Base-by-base conservation (phyloP, 2,113 vertebrate genomes). In the Syngnathus typhle region DNA sequence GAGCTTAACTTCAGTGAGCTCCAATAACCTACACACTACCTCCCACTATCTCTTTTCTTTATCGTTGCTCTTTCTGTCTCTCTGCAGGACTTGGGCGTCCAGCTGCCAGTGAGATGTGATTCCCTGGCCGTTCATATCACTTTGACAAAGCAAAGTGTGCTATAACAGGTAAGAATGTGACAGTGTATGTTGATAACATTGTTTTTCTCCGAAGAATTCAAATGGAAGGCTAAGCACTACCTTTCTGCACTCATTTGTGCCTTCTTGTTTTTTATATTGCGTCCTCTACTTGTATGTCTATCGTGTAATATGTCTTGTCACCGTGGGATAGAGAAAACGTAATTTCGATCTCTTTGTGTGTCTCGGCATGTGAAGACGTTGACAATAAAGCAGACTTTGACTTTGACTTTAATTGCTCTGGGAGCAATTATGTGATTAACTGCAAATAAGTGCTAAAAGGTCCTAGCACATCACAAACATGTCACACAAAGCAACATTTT, bases 61-160 rank as follows among this genome's bases (percentile, higher is more conserved):
- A 47, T 59, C 37, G 55, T 18, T 60, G 46, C 37, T 16, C 11
- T 64, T 12, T 59, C 71, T 58, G 60, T 44, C 19, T 78, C 39
- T 84, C 69, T 76, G 2, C 69, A 90, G 89, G 88, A 85, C 79
- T 77, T 61, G 68, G 73, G 72, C 38, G 69, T 79, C 71, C 71
- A 77, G 75, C 72, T 71, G 82, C 76, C 72, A 75, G 39, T 90
- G 88, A 88, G 86, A 90, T 90, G 88, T 89, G 85, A 90, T 80
- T 86, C 85, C 77, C 76, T 83, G 71, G 80, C 68, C 60, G 46
- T 84, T 68, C 49, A 75, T 76, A 79, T 79, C 66, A 70, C 74
- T 80, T 76, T 73, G 73, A 86, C 79, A 71, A 70, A 79, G 71
- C 76, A 74, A 82, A 84, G 67, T 23, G 76, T 71, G 76, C 65